Evolutionary conservation across 1,140 invertebrate genomes (phyloP).

Genomic region (Sesamia nonagrioides): DNA sequence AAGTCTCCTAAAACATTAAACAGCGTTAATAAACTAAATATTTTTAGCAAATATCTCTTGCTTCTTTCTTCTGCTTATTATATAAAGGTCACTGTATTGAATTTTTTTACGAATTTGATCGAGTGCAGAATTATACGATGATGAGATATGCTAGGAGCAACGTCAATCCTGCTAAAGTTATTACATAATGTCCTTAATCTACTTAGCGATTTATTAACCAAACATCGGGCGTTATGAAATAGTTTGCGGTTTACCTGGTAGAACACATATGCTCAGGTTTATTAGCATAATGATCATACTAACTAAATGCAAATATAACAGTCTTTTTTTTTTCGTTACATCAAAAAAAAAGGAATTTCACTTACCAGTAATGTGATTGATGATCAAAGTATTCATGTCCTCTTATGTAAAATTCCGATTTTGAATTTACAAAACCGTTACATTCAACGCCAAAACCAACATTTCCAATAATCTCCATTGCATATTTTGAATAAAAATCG

Average conservation of each 20-base stretch:
- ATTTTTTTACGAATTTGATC: no score
- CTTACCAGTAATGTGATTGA: slow-evolving; percentile 73
- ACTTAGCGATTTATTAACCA: not conserved
- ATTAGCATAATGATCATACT: not conserved
- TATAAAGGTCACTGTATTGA: no score
- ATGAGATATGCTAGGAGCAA: not conserved
- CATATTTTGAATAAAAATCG: slow-evolving; percentile 88
- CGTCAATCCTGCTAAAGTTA: not conserved
- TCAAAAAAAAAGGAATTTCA: not conserved
- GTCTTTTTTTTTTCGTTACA: not conserved
- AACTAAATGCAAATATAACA: not conserved
- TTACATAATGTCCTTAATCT: not conserved
- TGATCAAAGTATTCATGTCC: slow-evolving; percentile 79
- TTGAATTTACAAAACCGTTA: slow-evolving; percentile 86
- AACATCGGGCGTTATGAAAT: slow-evolving; percentile 9
- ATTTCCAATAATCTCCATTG: slow-evolving; percentile 90
- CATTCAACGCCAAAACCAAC: slow-evolving; percentile 90
- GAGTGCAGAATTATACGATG: no score
- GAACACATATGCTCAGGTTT: not conserved
- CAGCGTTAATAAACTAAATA: not conserved
- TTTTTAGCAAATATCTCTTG: no score
- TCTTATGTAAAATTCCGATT: slow-evolving; percentile 86
- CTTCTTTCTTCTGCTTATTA: no score
- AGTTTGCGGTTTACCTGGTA: not conserved
- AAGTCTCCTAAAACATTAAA: slow-evolving; percentile 66